These are phyloP conservation scores for Actias luna DNA, from an alignment of 2,888 invertebrate species.

Conservation along the genomic window DNA sequence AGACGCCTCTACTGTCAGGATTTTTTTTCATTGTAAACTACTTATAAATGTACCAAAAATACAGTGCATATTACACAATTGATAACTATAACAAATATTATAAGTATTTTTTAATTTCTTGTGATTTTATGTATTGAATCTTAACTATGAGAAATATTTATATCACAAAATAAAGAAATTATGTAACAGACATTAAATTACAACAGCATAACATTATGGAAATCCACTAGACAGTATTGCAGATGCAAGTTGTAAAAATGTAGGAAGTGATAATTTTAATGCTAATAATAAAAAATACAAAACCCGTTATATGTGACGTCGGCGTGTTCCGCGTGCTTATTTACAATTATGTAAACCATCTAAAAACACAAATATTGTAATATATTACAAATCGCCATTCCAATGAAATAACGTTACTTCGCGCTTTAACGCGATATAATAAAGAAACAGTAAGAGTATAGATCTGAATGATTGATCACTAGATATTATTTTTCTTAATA, in stretches of 20 bases:
- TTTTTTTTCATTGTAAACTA: no score
- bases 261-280: constrained; percentile 16
- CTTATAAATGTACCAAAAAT: no score
- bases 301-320: constrained; percentile 1
- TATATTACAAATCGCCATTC: constrained; percentile 14
- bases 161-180: not conserved
- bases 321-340: constrained; percentile 25
- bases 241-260: constrained; percentile 8
- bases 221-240: not conserved
- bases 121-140: no score
- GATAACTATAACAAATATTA: no score
- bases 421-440: not conserved
- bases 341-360: constrained; percentile 33
- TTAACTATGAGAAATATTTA: no score
- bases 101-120: no score
- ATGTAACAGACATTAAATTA: not conserved
- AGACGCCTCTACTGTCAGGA: no score
- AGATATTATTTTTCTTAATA: not conserved
- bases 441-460: constrained; percentile 1
- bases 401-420: not conserved
- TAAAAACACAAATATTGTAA: constrained; percentile 14
- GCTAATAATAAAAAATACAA: constrained; percentile 4
- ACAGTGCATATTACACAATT: no score
- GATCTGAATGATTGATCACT: not conserved
- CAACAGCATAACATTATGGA: not conserved